phyloP scores from a whole-genome alignment of 2,113 vertebrate species.

The Clarias gariepinus region DNA sequence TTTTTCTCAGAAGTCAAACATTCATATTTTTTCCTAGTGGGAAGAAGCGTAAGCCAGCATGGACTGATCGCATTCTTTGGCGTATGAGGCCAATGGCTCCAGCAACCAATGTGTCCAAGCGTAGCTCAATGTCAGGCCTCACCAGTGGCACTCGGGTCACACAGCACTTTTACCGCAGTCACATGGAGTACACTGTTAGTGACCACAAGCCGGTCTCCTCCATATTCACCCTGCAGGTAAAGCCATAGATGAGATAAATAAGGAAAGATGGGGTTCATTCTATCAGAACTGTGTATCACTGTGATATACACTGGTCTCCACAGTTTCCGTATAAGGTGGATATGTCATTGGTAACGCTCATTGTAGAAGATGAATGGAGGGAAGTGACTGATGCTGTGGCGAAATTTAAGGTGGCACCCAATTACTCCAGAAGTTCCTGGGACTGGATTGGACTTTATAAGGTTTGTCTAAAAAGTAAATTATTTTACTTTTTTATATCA shows the following conservation, averaged over 20 bases:
- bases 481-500: neutral
- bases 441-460: slow-evolving; percentile 98
- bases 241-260: neutral
- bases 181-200: slow-evolving; percentile 91
- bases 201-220: slow-evolving; percentile 97
- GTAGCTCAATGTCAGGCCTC: slow-evolving; percentile 51
- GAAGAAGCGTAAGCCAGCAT: slow-evolving; percentile 96
- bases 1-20: neutral
- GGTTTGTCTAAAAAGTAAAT: slow-evolving; percentile 66
- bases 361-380: slow-evolving; percentile 86
- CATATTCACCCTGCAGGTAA: slow-evolving; percentile 87
- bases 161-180: slow-evolving; percentile 87
- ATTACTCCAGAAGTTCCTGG: slow-evolving; percentile 91
- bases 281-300: neutral
- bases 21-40: slow-evolving; percentile 68
- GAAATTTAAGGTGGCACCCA: slow-evolving; percentile 78
- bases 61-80: slow-evolving; percentile 98
- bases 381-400: slow-evolving; percentile 83
- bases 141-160: slow-evolving; percentile 77
- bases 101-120: slow-evolving; percentile 37
- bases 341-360: slow-evolving; percentile 80
- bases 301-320: slow-evolving; percentile 24
- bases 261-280: neutral
- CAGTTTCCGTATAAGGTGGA: slow-evolving; percentile 89
- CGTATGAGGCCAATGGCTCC: slow-evolving; percentile 81